Evolutionary conservation across 2,113 vertebrate genomes (phyloP), one percentile per base, ranked within the genome.

Genomic region (Hyaena hyaena): DNA sequence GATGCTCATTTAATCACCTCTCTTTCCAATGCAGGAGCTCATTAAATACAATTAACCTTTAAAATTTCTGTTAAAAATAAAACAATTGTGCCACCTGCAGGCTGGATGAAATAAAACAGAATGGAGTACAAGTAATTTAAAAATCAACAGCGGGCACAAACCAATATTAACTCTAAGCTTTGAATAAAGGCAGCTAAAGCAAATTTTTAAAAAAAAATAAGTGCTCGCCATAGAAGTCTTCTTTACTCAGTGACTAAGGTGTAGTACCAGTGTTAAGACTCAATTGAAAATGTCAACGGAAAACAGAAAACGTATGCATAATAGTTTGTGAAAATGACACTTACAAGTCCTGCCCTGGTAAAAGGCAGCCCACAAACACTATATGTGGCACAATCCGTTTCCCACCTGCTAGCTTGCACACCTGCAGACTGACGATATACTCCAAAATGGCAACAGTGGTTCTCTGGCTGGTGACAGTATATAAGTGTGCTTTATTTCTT

Each of bases 21-120:
- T 90, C 83, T 90, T 91, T 93, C 50, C 74, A 93, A 65, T 3
- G 15, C 39, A 84, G 71, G 81, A 90, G 86, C 26, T 85, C 53
- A 76, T 81, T 83, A 71, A 77, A 85, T 63, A 90, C 80, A 95
- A 85, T 1, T 23, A 63, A 91, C 3, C 45, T 94, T 96, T 86
- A 66, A 93, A 90, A 76, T 0, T 65, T 79, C 74, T 73, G 19
- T 48, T 88, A 50, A 97, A 77, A 90, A 65, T 94, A 88, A 90
- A 83, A 81, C 95, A 97, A 93, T 90, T 79, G 96, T 97, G 98
- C 97, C 98, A 97, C 24, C 97, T 98, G 88, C 96, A 96, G 96
- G 93, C 48, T 86, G 48, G 21, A 95, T 63, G 81, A 94, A 94
- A 71, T 31, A 93, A 66, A 89, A 58, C 84, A 19, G 24, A 77